Evolutionary conservation across 2,113 vertebrate genomes (phyloP).

Genomic region (Craseonycteris thonglongyai): DNA sequence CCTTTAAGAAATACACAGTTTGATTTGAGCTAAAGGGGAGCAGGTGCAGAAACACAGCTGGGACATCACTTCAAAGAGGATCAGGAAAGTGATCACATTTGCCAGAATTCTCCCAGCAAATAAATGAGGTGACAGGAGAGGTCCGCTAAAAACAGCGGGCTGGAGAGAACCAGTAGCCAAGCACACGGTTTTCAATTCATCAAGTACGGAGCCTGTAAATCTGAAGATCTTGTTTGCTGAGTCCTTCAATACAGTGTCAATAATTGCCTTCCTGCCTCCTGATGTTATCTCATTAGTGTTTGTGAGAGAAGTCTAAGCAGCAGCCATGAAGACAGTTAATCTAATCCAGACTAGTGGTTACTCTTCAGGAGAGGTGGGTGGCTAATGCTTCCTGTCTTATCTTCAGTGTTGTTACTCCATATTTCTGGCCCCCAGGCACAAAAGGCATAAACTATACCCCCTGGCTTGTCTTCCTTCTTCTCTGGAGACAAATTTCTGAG

Average conservation of each 20-base stretch:
- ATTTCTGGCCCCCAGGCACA: not conserved
- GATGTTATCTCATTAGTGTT: not conserved
- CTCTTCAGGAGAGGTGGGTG: not conserved
- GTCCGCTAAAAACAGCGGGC: not conserved
- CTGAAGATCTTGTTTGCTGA: conserved; percentile 24
- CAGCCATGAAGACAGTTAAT: not conserved
- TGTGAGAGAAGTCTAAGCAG: not conserved
- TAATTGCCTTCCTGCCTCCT: not conserved
- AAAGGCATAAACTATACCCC: not conserved
- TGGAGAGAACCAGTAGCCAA: not conserved
- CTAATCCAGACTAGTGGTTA: not conserved
- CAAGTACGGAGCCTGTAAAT: not conserved
- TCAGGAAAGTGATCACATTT: conserved; percentile 17
- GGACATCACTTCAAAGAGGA: not conserved
- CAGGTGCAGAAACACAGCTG: conserved; percentile 23
- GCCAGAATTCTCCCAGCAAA: not conserved
- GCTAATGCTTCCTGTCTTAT: not conserved
- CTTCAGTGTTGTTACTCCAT: not conserved
- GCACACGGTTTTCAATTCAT: not conserved
- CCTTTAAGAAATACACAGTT: conserved; percentile 44
- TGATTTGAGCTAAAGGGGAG: conserved; percentile 42
- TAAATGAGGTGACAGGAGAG: conserved; percentile 4
- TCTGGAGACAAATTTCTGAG: not conserved
- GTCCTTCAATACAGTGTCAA: not conserved
- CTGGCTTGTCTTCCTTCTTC: not conserved